Evolutionary conservation across 1,140 invertebrate genomes (phyloP).

Genomic region (Eriosoma lanigerum): DNA sequence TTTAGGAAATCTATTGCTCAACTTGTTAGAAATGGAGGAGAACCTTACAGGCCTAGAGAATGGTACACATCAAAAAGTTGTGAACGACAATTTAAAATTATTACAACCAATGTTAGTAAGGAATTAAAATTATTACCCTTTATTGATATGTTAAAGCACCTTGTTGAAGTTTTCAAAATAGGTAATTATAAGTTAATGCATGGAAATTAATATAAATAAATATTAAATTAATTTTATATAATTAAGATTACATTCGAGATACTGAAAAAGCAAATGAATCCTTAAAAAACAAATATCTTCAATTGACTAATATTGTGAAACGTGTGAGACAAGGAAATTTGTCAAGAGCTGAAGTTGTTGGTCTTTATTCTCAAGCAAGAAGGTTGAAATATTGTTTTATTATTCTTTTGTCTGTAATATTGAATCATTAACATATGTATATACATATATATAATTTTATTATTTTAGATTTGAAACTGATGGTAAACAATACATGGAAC

Average conservation of each 20-base stretch:
- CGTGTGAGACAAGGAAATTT: constrained; percentile 28
- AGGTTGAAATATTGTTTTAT: constrained; percentile 12
- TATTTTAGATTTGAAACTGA: constrained; percentile 32
- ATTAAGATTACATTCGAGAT: constrained; percentile 19
- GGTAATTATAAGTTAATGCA: not conserved
- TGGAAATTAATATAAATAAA: not conserved
- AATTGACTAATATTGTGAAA: constrained; percentile 6
- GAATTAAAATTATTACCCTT: not conserved
- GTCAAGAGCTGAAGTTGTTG: constrained; percentile 15
- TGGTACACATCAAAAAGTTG: constrained; percentile 41
- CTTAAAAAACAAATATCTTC: constrained; percentile 23
- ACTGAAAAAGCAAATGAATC: not conserved
- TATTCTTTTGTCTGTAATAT: not conserved
- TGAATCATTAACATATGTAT: not conserved
- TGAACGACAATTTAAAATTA: constrained; percentile 28
- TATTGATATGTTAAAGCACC: not conserved
- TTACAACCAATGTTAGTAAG: not conserved
- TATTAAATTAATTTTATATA: not conserved
- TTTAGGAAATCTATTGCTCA: constrained; percentile 29
- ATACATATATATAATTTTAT: not conserved
- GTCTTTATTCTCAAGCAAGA: constrained; percentile 29
- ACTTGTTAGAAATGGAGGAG: constrained; percentile 5
- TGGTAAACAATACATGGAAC: constrained; percentile 43
- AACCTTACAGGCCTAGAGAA: constrained; percentile 33
- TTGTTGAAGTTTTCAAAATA: not conserved